Evolutionary conservation across 2,113 vertebrate species (phyloP).

Genomic region (Heteronetta atricapilla): DNA sequence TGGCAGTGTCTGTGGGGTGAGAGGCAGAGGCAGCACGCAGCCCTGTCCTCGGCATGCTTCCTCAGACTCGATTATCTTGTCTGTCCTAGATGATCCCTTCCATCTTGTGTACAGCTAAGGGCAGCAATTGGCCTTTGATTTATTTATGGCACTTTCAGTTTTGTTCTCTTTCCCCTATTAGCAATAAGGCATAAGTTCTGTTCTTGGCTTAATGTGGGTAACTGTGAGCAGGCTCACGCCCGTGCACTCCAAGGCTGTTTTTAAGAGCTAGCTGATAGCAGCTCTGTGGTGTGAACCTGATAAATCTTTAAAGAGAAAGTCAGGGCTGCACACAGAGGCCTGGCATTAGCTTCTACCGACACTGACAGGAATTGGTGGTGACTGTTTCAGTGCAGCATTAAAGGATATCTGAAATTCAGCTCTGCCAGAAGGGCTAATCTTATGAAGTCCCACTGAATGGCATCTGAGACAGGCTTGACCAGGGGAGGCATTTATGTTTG

Average conservation of each 20-base stretch:
- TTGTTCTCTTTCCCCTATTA: neutral
- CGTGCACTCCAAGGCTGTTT: neutral
- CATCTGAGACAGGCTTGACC: neutral
- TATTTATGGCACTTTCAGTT: neutral
- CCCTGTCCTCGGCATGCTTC: neutral
- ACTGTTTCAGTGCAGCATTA: neutral
- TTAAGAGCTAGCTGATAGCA: neutral
- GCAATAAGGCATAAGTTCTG: neutral
- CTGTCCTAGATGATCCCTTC: neutral
- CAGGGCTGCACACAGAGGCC: neutral
- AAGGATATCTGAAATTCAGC: neutral
- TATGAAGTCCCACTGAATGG: neutral
- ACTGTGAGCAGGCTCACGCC: neutral
- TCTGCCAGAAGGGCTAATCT: neutral
- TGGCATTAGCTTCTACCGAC: neutral
- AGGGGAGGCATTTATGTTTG: neutral
- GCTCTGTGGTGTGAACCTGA: neutral
- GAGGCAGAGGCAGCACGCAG: neutral
- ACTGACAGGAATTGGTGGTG: neutral
- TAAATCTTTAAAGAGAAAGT: conserved; percentile 29
- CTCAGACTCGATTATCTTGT: neutral
- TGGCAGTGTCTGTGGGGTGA: neutral
- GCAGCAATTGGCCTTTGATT: neutral
- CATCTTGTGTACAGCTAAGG: neutral
- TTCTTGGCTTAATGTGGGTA: neutral